A percentile compares a stretch with the other conserved stretches of the same genome.
Evolutionary conservation across 35 echinoderm and acorn worm genomes (phyloP).

Genomic region (Acanthaster planci): DNA sequence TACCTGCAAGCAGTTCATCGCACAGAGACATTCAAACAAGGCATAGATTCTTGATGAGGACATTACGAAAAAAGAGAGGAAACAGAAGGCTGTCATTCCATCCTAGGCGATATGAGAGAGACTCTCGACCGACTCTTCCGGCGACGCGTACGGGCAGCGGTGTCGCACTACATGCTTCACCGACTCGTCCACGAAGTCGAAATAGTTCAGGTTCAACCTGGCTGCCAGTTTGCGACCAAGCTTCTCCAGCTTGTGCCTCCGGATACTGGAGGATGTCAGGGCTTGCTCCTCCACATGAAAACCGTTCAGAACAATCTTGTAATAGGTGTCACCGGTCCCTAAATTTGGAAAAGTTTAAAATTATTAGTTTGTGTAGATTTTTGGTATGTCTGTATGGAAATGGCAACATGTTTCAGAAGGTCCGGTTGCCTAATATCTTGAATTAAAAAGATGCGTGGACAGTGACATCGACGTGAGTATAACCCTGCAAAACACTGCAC

Average conservation of each 20-base stretch:
- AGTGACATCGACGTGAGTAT: too few species aligned
- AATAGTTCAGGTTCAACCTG: conserved; percentile 86
- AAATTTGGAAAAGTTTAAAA: not conserved
- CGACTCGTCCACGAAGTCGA: conserved; percentile 87
- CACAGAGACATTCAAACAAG: too few species aligned
- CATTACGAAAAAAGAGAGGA: too few species aligned
- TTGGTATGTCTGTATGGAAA: too few species aligned
- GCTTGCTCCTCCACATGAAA: conserved; percentile 74
- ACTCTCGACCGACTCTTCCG: conserved; percentile 6
- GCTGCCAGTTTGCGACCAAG: conserved; percentile 73
- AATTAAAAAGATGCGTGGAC: too few species aligned
- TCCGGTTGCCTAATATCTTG: too few species aligned
- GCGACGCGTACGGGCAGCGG: conserved; percentile 20
- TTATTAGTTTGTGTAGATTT: too few species aligned
- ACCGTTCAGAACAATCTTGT: conserved; percentile 91
- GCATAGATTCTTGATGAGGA: too few species aligned
- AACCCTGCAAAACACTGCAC: too few species aligned
- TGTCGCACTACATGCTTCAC: conserved; percentile 45
- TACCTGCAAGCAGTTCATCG: too few species aligned
- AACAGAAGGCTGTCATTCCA: not conserved
- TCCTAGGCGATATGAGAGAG: not conserved
- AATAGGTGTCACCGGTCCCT: conserved; percentile 85
- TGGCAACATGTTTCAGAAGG: too few species aligned
- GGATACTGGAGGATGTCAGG: conserved; percentile 71
- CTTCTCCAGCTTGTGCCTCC: conserved; percentile 87